These are phyloP conservation scores for Protomyctophum bolini DNA, from an alignment of 2,113 vertebrate genomes.

Conservation along the genomic window DNA sequence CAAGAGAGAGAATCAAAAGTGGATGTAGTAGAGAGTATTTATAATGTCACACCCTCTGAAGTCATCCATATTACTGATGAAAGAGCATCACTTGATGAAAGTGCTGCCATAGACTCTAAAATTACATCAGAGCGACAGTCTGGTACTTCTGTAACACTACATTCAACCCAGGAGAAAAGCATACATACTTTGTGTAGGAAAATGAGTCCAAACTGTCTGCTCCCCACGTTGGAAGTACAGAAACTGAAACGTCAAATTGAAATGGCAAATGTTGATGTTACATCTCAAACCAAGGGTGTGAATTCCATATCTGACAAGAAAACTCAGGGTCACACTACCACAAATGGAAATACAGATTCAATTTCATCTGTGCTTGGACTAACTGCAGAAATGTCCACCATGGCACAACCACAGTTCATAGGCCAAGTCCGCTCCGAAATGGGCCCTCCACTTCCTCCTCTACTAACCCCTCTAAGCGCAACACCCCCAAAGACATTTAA, in stretches of 20 bases:
- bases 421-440: slow-evolving; percentile 84
- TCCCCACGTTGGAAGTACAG: slow-evolving; percentile 24
- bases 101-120: neutral
- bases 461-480: slow-evolving; percentile 83
- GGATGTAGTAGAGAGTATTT: slow-evolving; percentile 23
- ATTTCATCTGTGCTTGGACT: neutral
- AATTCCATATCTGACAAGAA: neutral
- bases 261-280: neutral
- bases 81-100: slow-evolving; percentile 1
- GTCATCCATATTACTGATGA: neutral
- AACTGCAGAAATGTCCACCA: slow-evolving; percentile 58
- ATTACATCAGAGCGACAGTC: neutral
- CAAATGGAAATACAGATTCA: neutral
- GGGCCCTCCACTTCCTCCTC: slow-evolving; percentile 88
- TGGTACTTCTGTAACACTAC: neutral
- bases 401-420: slow-evolving; percentile 73
- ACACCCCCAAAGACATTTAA: slow-evolving; percentile 82
- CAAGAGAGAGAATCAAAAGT: neutral
- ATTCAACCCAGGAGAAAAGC: slow-evolving; percentile 14
- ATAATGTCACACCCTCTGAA: slow-evolving; percentile 1
- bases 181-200: slow-evolving; percentile 26
- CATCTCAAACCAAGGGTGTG: neutral
- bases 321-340: neutral
- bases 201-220: slow-evolving; percentile 37
- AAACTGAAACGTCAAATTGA: neutral